Conservation (phyloP, 2,888 invertebrate species). For the Coenonympha glycerion region DNA sequence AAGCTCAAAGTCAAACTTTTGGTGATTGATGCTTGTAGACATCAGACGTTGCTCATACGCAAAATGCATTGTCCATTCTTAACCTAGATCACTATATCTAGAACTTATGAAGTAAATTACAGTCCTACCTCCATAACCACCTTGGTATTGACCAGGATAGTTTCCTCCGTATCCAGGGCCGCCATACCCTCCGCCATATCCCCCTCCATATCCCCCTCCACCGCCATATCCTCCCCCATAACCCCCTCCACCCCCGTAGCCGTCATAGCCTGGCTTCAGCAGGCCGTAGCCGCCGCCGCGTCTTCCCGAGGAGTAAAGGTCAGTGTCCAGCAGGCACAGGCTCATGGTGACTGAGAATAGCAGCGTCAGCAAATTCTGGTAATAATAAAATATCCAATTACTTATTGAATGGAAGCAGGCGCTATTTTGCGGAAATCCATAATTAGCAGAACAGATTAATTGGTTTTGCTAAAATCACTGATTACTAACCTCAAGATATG, state of each 20-base stretch:
- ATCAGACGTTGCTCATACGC: no score
- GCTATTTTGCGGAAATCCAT: no score
- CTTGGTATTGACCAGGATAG: constrained; percentile 35
- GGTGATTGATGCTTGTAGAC: no score
- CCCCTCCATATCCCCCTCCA: constrained; percentile 35
- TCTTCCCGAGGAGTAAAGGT: constrained; percentile 21
- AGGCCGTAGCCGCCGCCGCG: constrained; percentile 47
- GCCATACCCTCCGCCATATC: constrained; percentile 35
- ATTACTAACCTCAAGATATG: no score
- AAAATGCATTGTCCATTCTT: no score
- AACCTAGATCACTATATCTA: no score
- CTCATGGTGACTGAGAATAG: constrained; percentile 48
- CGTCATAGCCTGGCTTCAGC: constrained; percentile 32
- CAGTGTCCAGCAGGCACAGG: constrained; percentile 37
- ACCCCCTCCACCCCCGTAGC: constrained; percentile 32
- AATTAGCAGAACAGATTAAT: no score
- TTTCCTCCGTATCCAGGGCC: constrained; percentile 28
- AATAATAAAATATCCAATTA: not conserved
- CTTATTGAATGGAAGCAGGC: no score
- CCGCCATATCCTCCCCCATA: constrained; percentile 35
- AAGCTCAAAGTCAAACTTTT: no score
- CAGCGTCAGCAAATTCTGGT: constrained; percentile 47
- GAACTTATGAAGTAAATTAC: no score
- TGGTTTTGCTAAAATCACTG: no score
- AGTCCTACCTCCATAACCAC: constrained; percentile 19